Evolutionary conservation across 2,113 vertebrate genomes (phyloP), one percentile per base, ranked within the genome.

Genomic region (Formicarius rufipectus): DNA sequence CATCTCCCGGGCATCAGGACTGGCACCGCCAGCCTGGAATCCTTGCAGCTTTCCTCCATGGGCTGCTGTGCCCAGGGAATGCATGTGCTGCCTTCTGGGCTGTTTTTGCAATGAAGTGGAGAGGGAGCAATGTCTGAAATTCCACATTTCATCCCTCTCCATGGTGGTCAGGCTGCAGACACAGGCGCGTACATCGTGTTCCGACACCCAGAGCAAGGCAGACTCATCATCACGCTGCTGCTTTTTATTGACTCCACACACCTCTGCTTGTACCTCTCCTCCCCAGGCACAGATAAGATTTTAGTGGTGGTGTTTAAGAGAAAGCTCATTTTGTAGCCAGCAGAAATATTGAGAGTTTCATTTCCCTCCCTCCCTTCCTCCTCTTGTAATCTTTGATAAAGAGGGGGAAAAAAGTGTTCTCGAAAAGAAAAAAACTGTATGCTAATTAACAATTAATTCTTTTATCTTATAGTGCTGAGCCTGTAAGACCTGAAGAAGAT

Each of bases 371-470:
- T 37, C 42, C 42, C 67, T 86, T 80, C 66, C 13, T 85, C 74
- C 75, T 67, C 88, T 90, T 93, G 58, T 88, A 94, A 95, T 93
- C 80, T 96, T 92, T 88, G 90, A 89, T 94, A 94, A 92, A 52
- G 75, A 58, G 80, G 72, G 88, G 69, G 20, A 13, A 33, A 93
- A 94, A 81, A 93, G 72, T 76, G 58, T 87, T 94, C 85, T 95
- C 63, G 42, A 62, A 72, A 94, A 56, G 60, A 72, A 94, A 47
- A 63, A 95, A 91, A 91, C 52, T 31, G 81, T 67, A 74, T 93
- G 96, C 95, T 97, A 98, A 97, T 97, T 93, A 97, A 92, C 96
- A 96, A 96, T 97, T 96, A 93, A 97, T 94, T 96, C 91, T 91
- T 97, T 97, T 95, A 93, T 95, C 93, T 96, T 78, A 90, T 40